phyloP scores from a whole-genome alignment of 2,797 vertebrate species.

The Hylomyscus alleni region DNA sequence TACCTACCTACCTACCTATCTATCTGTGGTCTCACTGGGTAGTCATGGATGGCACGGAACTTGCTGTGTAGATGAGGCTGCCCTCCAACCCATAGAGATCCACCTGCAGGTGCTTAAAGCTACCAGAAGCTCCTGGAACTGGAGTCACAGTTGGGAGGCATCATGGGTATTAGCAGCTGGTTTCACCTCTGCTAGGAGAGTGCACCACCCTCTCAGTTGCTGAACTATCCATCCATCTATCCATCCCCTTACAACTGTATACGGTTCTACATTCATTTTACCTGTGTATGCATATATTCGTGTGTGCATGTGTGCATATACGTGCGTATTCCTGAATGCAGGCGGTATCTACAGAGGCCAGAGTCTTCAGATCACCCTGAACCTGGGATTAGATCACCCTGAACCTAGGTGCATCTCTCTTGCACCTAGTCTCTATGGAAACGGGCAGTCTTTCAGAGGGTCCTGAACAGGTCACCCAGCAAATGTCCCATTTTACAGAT shows the following conservation, averaged over 20 bases:
- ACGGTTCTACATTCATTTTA: neutral
- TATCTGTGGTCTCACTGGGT: neutral
- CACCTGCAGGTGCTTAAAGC: neutral
- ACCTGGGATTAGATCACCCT: neutral
- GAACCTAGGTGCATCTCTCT: neutral
- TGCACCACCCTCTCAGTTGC: neutral
- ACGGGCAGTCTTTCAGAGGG: neutral
- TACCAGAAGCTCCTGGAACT: neutral
- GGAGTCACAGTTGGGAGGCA: neutral
- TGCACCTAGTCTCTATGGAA: neutral
- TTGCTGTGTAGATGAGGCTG: neutral
- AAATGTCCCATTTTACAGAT: neutral
- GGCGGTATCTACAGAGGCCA: neutral
- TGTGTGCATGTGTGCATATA: neutral
- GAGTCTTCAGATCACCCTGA: neutral
- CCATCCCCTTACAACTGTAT: neutral
- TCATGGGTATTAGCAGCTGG: neutral
- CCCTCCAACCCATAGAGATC: neutral
- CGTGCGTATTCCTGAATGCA: too few relatives aligned
- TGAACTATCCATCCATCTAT: neutral
- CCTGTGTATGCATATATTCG: neutral
- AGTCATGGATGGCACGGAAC: neutral
- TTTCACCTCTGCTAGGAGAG: neutral
- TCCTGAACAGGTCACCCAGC: neutral
- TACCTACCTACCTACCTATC: too few relatives aligned